These are phyloP conservation scores for Manduca sexta DNA, from an alignment of 1,140 invertebrate species.

Conservation along the genomic window DNA sequence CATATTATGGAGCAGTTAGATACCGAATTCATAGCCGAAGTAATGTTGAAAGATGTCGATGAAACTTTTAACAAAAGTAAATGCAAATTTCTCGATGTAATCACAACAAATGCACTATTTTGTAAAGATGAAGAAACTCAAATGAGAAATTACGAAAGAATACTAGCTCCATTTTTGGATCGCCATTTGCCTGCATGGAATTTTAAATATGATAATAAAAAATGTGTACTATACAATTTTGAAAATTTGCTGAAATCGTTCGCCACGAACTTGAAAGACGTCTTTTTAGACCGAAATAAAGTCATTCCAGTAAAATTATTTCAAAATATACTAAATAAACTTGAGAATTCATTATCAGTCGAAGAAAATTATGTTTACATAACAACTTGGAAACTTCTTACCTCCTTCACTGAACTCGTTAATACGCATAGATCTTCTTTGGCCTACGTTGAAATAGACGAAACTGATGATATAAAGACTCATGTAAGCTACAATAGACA, in stretches of 20 bases:
- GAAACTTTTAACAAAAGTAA: conserved; percentile 9
- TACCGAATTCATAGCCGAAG: conserved; percentile 19
- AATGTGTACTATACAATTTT: conserved; percentile 18
- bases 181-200: conserved; percentile 20
- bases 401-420: conserved; percentile 20
- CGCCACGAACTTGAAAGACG: background rate
- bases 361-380: conserved; percentile 26
- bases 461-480: background rate
- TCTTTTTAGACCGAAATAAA: background rate
- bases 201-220: conserved; percentile 12
- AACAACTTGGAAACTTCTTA: conserved; percentile 24
- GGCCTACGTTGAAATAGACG: too few relatives aligned
- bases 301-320: conserved; percentile 25
- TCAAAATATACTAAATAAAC: conserved; percentile 16
- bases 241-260: conserved; percentile 10
- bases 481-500: background rate
- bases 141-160: conserved; percentile 18
- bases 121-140: conserved; percentile 19
- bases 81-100: conserved; percentile 12
- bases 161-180: conserved; percentile 28
- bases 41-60: conserved; percentile 20
- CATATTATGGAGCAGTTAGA: conserved; percentile 31
- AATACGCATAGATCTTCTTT: conserved; percentile 2
- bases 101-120: conserved; percentile 24
- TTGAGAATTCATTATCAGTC: conserved; percentile 20